Conservation (phyloP, 2,113 vertebrate genomes). For the Choloepus hoffmanni region DNA sequence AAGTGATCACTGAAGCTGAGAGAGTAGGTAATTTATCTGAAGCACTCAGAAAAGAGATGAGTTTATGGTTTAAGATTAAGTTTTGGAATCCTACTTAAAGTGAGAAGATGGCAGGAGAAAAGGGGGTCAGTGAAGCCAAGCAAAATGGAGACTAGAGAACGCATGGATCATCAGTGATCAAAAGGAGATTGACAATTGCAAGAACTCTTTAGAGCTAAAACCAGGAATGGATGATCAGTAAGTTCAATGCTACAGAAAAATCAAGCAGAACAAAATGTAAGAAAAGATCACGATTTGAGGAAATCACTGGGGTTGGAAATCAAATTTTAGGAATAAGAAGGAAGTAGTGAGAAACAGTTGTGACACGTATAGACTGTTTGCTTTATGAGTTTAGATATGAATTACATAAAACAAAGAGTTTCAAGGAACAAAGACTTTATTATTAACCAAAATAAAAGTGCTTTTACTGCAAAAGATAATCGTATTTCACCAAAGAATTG, state of each 20-base stretch:
- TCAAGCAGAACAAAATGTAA: neutral
- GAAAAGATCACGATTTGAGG: neutral
- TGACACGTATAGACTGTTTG: neutral
- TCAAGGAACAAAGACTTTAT: neutral
- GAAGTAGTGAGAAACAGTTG: neutral
- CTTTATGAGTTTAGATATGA: neutral
- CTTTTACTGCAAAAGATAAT: neutral
- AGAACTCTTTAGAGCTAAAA: neutral
- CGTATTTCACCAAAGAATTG: neutral
- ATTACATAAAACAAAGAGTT: neutral
- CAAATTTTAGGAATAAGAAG: neutral
- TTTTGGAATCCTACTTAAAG: neutral
- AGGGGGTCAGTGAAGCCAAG: neutral
- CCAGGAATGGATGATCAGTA: neutral
- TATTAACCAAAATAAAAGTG: neutral
- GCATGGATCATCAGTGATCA: neutral
- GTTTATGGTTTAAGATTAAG: neutral
- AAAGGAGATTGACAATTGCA: neutral
- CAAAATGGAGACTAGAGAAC: neutral
- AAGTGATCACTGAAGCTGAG: neutral
- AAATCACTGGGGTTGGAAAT: constrained; percentile 35
- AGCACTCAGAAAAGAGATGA: neutral
- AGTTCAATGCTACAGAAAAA: neutral
- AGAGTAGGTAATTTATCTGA: neutral
- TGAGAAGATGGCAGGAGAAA: neutral